Evolutionary conservation across 1,140 invertebrate species (phyloP), one percentile per base, ranked within the genome.

Genomic region (Colletes latitarsis): DNA sequence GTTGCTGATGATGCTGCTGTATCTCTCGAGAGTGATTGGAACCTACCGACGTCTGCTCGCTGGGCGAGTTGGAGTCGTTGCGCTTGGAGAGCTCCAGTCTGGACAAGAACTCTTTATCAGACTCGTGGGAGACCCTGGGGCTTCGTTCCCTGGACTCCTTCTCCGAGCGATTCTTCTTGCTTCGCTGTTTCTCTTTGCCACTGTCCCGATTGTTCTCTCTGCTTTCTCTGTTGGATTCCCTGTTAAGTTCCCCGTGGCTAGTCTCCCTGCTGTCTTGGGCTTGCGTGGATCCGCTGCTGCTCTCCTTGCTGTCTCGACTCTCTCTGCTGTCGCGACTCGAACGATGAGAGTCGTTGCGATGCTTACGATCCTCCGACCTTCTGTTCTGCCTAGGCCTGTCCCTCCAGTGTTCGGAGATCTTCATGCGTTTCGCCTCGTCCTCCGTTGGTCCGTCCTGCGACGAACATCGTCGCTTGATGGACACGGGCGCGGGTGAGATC

Each of bases 371-470:
- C 71, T 93, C 93, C 0, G 92, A 93, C 46, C 89, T 90, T 5
- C 93, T 82, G 55, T 93, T 93, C 69, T 92, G 92, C 77, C 93
- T 88, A 8, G 91, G 89, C 82, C 96, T 96, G 86, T 97, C 96
- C 53, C 96, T 94, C 46, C 96, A 93, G 82, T 94, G 93, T 6
- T 95, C 95, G 0, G 94, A 90, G 75, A 95, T 94, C 88, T 96
- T 97, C 82, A 95, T 94, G 76, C 96, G 96, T 87, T 97, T 97
- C 0, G 92, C 91, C 30, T 97, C 96, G 3, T 97, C 96, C 53
- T 95, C 94, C 2, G 93, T 76, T 55, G 94, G 94, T 62, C 96
- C 95, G 55, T 97, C 97, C 88, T 97, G 96, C 2, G 96, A 96
- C 66, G 96, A 97, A 77, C 96, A 95, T 69, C 96, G 94, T 60